Percentiles rank a stretch among this genome's conserved stretches.
Evolutionary conservation across 2,797 vertebrate species (phyloP).

Genomic region (Rhynchotus rufescens): DNA sequence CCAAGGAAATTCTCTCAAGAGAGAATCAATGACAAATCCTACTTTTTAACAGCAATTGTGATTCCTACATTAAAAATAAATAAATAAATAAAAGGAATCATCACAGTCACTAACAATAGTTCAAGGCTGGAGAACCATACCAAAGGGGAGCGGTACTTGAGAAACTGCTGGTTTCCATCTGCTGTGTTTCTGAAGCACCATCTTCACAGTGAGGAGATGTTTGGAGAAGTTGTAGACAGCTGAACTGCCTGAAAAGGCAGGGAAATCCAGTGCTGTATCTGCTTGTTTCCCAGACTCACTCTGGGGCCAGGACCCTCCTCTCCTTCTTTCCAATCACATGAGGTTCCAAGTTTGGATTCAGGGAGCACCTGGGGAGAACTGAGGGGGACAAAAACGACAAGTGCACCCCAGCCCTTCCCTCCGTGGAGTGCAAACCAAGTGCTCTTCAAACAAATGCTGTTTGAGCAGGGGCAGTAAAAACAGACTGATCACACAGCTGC

Average conservation of each 20-base stretch:
- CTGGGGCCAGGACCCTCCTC: not conserved
- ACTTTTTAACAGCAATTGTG: not conserved
- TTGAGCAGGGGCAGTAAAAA: not conserved
- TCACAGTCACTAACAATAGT: not conserved
- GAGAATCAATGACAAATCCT: slow-evolving; percentile 27
- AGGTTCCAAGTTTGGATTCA: not conserved
- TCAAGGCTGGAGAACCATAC: not conserved
- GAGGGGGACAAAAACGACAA: not conserved
- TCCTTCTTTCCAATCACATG: fast-evolving
- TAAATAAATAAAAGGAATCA: not conserved
- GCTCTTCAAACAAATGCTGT: fast-evolving
- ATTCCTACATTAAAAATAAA: not conserved
- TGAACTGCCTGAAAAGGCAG: not conserved
- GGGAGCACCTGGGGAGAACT: fast-evolving
- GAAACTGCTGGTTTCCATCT: not conserved
- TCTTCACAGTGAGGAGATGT: not conserved
- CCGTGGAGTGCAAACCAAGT: not conserved
- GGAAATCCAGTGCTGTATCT: not conserved
- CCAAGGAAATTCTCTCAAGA: not conserved
- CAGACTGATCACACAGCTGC: not conserved
- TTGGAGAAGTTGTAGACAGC: not conserved
- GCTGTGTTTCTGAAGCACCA: not conserved
- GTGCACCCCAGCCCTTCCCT: not conserved
- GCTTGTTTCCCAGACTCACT: not conserved
- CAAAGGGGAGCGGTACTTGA: not conserved